Base-by-base conservation (phyloP, 2,888 invertebrate genomes). In the Mesorhabditis sp. region DNA sequence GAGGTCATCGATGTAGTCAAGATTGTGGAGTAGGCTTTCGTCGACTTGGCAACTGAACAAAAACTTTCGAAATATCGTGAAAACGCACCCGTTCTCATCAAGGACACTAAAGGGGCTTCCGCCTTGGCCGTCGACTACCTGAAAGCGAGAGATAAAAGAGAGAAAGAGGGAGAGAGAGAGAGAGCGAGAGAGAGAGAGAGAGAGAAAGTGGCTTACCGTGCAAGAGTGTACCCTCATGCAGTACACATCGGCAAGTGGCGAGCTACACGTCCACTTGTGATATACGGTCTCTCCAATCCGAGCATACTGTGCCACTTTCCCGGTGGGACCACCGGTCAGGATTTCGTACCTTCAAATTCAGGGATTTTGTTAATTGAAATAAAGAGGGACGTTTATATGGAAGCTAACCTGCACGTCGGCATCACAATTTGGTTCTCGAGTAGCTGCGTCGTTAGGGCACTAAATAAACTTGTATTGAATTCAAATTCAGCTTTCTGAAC, bases 191-290 rank as follows among this genome's bases (percentile, higher is more conserved):
- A 28, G 28, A 28, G 28, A 28, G 1, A 28, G 28, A 28, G 28
- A 1, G 28, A 28, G 28, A 28, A 28, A 28, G 2, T 28, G 2
- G 2, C 58, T 50, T 10, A 85, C 85, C 10, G 80, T 79, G 68
- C 85, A 85, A 5, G 79, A 76, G 68, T 83, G 83, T 5, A 83
- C 85, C 41, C 79, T 72, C 85, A 85, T 84, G 65, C 85, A 85
- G 72, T 84, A 85, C 15, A 84, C 74, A 61, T 83, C 80, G 43
- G 74, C 71, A 71, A 84, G 45, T 67, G 79, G 83, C 3, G 78
- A 70, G 13, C 70, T 69, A 67, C 78, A 78, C 7, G 73, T 72
- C 75, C 75, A 74, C 67, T 80, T 83, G 71, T 84, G 85, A 67
- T 81, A 85, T 5, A 84, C 81, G 44, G 75, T 74, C 61, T 84